Evolutionary conservation across 2,797 vertebrate genomes (phyloP), one percentile per base, ranked within the genome.

Genomic region (Darevskia nairensis): DNA sequence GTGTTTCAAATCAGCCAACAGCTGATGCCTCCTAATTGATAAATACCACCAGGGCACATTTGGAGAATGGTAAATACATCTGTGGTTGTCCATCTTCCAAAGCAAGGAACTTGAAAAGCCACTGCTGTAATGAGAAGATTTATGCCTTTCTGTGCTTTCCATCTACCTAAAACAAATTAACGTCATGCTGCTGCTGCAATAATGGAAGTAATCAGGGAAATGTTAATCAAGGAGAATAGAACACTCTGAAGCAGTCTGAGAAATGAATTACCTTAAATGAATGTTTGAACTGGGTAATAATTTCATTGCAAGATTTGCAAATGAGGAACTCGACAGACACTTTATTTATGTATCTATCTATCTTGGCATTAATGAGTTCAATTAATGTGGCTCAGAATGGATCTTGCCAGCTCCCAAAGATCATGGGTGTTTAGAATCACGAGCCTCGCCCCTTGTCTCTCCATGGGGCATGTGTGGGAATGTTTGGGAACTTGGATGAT

Each of bases 161-260:
- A 76, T 89, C 55, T 90, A 55, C 68, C 80, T 87, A 84, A 93
- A 92, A 19, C 78, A 92, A 94, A 92, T 88, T 92, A 90, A 89
- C 32, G 50, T 86, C 17, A 7, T 44, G 17, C 8, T 71, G 68
- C n/a, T 88, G 79, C 71, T 89, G 19, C 88, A 89, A 88, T 86
- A 77, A 91, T 71, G 9, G 66, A 89, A 93, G 46, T 64, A 91
- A 88, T 94, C 88, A 94, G 39, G 27, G n/a, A 78, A 80, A 61
- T n/a, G 74, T 78, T 88, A 93, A 94, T 91, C 59, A 90, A 89
- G 89, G 72, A 88, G 86, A 94, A 88, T 78, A 61, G 88, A 92
- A 86, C 19, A 11, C 23, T 90, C 86, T 86, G 75, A 93, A 90
- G 86, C 27, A 17, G 3, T 86, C 84, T 90, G 90, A 81, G 79